Conservation (phyloP, 2,797 vertebrate genomes). For the Acrocephalus scirpaceus region DNA sequence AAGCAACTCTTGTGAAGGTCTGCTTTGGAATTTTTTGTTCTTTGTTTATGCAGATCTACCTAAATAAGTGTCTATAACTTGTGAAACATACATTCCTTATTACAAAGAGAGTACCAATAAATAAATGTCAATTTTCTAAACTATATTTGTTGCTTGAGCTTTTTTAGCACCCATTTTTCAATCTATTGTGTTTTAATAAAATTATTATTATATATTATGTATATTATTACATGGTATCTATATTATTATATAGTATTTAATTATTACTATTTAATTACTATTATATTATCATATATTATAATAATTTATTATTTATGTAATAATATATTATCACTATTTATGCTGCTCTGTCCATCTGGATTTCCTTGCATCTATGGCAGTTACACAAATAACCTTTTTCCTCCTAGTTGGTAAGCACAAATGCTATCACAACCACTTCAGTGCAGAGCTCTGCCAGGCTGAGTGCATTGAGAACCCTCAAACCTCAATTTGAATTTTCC, state of each 20-base stretch:
- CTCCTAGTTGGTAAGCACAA: not conserved
- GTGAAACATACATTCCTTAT: not conserved
- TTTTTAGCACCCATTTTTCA: not conserved
- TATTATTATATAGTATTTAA: too few relatives aligned
- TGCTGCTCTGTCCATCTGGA: not conserved
- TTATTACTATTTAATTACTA: too few relatives aligned
- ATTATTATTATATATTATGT: not conserved
- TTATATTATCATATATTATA: too few relatives aligned
- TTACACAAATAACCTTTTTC: not conserved
- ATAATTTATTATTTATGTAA: too few relatives aligned
- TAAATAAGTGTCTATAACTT: not conserved
- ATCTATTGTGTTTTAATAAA: not conserved
- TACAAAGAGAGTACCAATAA: not conserved
- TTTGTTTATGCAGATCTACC: not conserved
- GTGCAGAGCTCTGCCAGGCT: not conserved
- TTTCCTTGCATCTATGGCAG: not conserved
- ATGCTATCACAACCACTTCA: not conserved
- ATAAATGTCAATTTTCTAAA: not conserved
- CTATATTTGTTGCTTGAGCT: not conserved
- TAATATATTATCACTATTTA: not conserved
- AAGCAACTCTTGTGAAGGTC: not conserved
- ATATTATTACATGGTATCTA: too few relatives aligned
- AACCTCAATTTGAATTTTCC: not conserved
- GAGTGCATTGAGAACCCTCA: not conserved
- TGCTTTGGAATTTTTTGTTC: not conserved